Percentiles rank a stretch among this genome's conserved stretches.
Evolutionary conservation across 2,797 vertebrate genomes (phyloP).

Genomic region (Ctenopoma multispine): DNA sequence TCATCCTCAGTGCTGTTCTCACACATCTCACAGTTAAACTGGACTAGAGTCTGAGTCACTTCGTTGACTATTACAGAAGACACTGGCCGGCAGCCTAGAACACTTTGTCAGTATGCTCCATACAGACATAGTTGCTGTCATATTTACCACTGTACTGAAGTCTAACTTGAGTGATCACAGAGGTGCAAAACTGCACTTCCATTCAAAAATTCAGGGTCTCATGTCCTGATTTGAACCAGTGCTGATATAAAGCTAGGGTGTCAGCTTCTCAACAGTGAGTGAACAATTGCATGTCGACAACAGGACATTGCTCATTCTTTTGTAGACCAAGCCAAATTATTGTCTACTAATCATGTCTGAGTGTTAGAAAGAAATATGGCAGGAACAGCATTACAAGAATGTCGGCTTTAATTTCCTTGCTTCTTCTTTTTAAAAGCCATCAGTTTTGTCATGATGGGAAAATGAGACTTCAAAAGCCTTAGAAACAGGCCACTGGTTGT

Average conservation of each 20-base stretch:
- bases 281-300: conserved; percentile 55
- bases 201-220: conserved; percentile 4
- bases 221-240: conserved; percentile 27
- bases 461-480: conserved; percentile 23
- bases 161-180: not conserved
- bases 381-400: conserved; percentile 47
- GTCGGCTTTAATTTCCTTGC: conserved; percentile 29
- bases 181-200: conserved; percentile 7
- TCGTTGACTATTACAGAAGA: conserved; percentile 57
- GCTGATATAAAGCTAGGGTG: conserved; percentile 1
- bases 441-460: conserved; percentile 5
- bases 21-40: conserved; percentile 36
- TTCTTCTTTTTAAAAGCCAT: conserved; percentile 33
- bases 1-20: conserved; percentile 56
- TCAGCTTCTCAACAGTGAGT: conserved; percentile 12
- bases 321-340: conserved; percentile 37
- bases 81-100: conserved; percentile 30
- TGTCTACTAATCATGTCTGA: conserved; percentile 30
- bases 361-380: conserved; percentile 46
- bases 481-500: not conserved
- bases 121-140: conserved; percentile 18
- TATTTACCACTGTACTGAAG: conserved; percentile 27
- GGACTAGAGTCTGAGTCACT: conserved; percentile 33
- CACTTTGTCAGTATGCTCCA: conserved; percentile 21
- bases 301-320: conserved; percentile 58